These are phyloP conservation scores for Syndactyla subalaris DNA, from an alignment of 2,797 vertebrate genomes.

Conservation along the genomic window DNA sequence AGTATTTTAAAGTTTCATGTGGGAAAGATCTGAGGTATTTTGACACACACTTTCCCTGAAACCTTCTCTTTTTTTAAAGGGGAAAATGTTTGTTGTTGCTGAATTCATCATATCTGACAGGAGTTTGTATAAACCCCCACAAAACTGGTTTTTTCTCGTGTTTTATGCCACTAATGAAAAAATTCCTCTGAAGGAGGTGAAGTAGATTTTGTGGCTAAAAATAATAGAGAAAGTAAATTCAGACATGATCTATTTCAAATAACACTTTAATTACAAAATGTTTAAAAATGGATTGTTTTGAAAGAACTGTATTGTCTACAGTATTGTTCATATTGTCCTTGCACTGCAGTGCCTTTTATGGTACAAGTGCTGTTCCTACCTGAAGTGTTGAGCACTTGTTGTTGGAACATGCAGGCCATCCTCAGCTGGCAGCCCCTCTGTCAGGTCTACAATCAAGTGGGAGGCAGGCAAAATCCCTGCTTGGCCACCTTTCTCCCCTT, in stretches of 20 bases:
- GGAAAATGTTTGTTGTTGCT: not conserved
- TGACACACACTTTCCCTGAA: not conserved
- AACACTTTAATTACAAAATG: not conserved
- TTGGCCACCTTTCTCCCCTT: not conserved
- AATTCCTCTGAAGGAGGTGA: not conserved
- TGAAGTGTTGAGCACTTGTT: not conserved
- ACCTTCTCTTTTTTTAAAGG: not conserved
- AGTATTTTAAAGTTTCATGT: not conserved
- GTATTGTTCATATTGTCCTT: not conserved
- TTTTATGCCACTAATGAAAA: not conserved
- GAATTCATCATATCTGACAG: not conserved
- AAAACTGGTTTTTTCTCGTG: not conserved
- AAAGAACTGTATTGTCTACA: not conserved
- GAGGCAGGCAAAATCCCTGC: not conserved
- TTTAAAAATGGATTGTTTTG: not conserved
- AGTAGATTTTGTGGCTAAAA: not conserved
- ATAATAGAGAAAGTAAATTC: not conserved
- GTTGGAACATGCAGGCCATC: not conserved
- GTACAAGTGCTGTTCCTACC: not conserved
- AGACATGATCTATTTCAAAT: not conserved
- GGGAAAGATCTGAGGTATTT: not conserved
- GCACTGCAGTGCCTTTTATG: not conserved
- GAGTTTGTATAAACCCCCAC: not conserved
- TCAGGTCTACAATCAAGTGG: not conserved
- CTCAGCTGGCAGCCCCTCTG: not conserved